phyloP scores from a whole-genome alignment of 2,888 invertebrate genomes.

The Nudaria mundana region DNA sequence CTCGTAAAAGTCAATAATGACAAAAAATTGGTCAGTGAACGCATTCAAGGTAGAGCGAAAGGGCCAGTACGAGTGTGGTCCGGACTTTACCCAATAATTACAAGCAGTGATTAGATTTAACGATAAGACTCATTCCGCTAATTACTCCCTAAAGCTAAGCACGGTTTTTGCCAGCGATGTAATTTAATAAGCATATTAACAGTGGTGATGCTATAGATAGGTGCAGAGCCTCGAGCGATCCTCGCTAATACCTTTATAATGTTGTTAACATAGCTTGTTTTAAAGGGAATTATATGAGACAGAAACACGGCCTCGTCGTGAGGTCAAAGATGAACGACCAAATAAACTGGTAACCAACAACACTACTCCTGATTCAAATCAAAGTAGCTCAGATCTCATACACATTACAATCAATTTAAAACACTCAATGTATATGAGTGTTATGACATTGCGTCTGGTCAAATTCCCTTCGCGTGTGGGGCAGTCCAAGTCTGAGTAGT shows the following conservation, averaged over 20 bases:
- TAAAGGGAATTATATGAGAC: constrained; percentile 47
- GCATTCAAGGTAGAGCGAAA: constrained; percentile 33
- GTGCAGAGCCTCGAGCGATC: constrained; percentile 59
- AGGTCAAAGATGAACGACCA: constrained; percentile 80
- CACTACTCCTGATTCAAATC: constrained; percentile 69
- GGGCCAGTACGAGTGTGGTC: constrained; percentile 52
- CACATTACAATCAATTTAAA: constrained; percentile 78
- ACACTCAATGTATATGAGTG: constrained; percentile 53
- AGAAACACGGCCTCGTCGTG: constrained; percentile 47
- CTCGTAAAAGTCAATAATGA: constrained; percentile 24
- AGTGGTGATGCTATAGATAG: constrained; percentile 73
- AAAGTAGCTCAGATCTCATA: constrained; percentile 65
- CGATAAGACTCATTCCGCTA: constrained; percentile 76
- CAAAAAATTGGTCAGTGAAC: constrained; percentile 37
- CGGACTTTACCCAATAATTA: constrained; percentile 70
- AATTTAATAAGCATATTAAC: constrained; percentile 80
- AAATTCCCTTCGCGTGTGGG: constrained; percentile 64
- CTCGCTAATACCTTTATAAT: constrained; percentile 67
- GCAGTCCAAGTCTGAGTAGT: constrained; percentile 33
- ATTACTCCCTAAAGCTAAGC: constrained; percentile 81
- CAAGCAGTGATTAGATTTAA: constrained; percentile 69
- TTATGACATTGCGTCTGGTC: constrained; percentile 64
- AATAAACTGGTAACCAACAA: constrained; percentile 64
- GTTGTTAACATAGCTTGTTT: constrained; percentile 47
- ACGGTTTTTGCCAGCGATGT: constrained; percentile 75